Base-by-base conservation (phyloP, 2,888 invertebrate species). In the Andrena haemorrhoa region DNA sequence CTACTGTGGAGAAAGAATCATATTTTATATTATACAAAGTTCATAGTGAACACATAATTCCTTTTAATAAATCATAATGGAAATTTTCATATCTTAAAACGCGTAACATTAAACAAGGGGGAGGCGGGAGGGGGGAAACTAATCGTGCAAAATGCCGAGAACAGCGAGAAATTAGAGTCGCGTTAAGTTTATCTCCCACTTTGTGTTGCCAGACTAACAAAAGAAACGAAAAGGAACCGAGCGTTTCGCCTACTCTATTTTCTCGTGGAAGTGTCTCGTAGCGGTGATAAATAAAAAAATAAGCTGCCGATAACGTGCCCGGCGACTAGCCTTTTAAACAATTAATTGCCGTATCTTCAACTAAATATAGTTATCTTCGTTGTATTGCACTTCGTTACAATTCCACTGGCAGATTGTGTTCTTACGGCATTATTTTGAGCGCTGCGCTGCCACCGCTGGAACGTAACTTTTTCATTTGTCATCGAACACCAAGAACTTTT, bases 251-350 rank as follows among this genome's bases (percentile, higher is more conserved):
- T 60, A 23, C 10, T 35, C 51, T 51, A 69, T 60, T 80, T 70
- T 80, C 66, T 71, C n/a, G 49, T 47, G 72, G 47, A 64, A 56
- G 51, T 31, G 65, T 69, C 47, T 82, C 56, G 49, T 66, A 73
- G 70, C 68, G 56, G 66, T 29, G 82, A 84, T 76, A 74, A 82
- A 66, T 70, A 70, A 79, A 78, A 72, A 75, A 82, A 70, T 65
- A 60, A 82, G 23, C 56, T 41, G 41, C n/a, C 23, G 79, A 82
- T 76, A 82, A 60, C 53, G 20, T 64, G 26, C 60, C 23, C 35
- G 10, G 56, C 58, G 49, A 58, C 75, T 63, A 72, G 75, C 53
- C 56, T 74, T 64, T 84, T 65, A 76, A 84, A 79, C 76, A 84
- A 79, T 76, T 84, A 84, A 41, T 70, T 20, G 10, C 53, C 56